These are phyloP conservation scores for Sympetrum striolatum DNA, from an alignment of 2,888 invertebrate genomes.

Conservation along the genomic window DNA sequence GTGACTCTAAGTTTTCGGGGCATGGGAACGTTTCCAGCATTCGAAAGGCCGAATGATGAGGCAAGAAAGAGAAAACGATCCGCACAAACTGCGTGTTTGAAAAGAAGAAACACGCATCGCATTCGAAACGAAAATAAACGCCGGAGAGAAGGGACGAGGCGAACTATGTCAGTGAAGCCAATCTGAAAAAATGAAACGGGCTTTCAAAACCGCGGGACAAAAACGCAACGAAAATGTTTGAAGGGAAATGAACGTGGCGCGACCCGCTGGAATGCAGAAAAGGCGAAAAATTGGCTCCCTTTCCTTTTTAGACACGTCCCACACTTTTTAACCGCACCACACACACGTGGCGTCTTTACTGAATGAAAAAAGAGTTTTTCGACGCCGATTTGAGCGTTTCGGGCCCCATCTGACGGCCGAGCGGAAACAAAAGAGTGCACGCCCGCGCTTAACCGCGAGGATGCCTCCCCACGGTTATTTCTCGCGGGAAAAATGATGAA, in stretches of 20 bases:
- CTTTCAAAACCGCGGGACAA: not conserved
- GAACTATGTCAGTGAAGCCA: not conserved
- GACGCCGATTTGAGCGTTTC: not conserved
- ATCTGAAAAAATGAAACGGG: not conserved
- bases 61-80: not conserved
- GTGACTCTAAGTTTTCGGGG: no score
- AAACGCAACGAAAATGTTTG: not conserved
- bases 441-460: not conserved
- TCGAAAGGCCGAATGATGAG: not conserved
- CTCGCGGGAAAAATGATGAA: not conserved
- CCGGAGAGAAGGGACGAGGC: not conserved
- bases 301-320: not conserved
- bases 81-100: not conserved
- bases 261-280: not conserved
- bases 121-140: not conserved
- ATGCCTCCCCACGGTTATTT: not conserved
- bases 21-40: no score
- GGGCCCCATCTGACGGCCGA: not conserved
- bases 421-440: not conserved
- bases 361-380: not conserved
- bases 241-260: not conserved
- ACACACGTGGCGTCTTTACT: not conserved
- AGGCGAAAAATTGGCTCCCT: not conserved
- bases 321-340: not conserved
- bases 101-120: not conserved